phyloP scores from a whole-genome alignment of 2,113 vertebrate genomes.

The Dicrurus megarhynchus region DNA sequence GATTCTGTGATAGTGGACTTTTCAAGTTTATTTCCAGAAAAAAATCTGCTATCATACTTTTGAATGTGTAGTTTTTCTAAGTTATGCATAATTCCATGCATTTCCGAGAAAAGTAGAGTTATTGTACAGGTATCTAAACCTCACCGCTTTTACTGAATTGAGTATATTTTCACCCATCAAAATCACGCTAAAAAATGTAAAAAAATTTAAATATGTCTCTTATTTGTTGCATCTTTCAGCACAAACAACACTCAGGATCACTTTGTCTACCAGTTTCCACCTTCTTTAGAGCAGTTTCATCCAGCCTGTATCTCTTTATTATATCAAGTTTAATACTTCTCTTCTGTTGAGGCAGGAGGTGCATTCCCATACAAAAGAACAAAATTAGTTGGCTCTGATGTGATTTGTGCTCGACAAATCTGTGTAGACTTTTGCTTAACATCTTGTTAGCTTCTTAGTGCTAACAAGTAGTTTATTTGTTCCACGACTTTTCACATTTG shows the following conservation, averaged over 20 bases:
- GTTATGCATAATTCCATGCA: not conserved
- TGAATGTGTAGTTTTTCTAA: not conserved
- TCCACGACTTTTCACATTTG: not conserved
- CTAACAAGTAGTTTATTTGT: constrained; percentile 4
- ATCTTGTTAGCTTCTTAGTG: not conserved
- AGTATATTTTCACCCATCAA: not conserved
- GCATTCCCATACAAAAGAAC: not conserved
- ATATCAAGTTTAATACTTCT: not conserved
- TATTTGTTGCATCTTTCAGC: not conserved
- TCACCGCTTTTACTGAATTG: not conserved
- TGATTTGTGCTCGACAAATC: not conserved
- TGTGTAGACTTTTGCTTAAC: not conserved
- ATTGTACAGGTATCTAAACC: not conserved
- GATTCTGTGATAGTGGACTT: not conserved
- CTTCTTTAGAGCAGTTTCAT: not conserved
- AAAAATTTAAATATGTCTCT: not conserved
- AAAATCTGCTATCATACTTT: not conserved
- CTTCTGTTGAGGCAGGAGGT: not conserved
- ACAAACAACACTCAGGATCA: not conserved
- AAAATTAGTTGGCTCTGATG: not conserved
- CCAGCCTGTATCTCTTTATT: not conserved
- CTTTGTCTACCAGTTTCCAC: not conserved
- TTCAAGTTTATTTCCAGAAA: not conserved
- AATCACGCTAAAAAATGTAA: not conserved
- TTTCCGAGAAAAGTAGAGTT: not conserved